These are phyloP conservation scores for Steinernema scapterisci DNA, from an alignment of 2,888 invertebrate genomes.

Conservation along the genomic window DNA sequence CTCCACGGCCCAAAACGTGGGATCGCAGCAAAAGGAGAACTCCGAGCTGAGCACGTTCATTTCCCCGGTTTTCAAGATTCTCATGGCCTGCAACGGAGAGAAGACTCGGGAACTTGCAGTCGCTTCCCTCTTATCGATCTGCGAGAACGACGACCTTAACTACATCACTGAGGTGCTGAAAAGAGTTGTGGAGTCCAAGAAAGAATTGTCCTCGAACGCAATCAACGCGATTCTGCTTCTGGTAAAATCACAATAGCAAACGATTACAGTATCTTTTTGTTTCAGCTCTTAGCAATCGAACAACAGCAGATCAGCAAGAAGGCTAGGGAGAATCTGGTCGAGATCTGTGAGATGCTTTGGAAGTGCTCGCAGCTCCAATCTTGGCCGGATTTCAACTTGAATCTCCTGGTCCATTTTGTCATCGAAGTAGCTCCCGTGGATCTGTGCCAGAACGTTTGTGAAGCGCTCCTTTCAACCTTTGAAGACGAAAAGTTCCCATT, in stretches of 20 bases:
- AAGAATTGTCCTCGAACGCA: background rate
- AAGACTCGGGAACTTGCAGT: constrained; percentile 52
- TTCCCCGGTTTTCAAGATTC: constrained; percentile 40
- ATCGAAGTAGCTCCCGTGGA: background rate
- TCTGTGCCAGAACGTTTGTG: background rate
- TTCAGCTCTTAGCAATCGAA: background rate
- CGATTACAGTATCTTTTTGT: background rate
- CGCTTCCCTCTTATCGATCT: constrained; percentile 50
- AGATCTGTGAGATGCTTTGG: background rate
- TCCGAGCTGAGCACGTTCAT: constrained; percentile 41
- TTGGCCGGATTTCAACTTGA: background rate
- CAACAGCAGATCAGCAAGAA: background rate
- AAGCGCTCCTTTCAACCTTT: background rate
- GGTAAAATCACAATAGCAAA: background rate
- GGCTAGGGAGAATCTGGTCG: background rate
- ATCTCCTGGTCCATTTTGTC: background rate
- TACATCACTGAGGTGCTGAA: background rate
- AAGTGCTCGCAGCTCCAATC: too few species aligned
- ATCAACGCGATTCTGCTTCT: constrained; percentile 16
- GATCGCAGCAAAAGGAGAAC: background rate
- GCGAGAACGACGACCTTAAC: constrained; percentile 44
- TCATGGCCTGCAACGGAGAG: constrained; percentile 44
- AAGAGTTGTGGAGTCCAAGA: background rate
- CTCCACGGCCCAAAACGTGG: constrained; percentile 28
- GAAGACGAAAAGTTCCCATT: background rate